Evolutionary conservation across 2,888 invertebrate species (phyloP).

Genomic region (Resseliella maxima): DNA sequence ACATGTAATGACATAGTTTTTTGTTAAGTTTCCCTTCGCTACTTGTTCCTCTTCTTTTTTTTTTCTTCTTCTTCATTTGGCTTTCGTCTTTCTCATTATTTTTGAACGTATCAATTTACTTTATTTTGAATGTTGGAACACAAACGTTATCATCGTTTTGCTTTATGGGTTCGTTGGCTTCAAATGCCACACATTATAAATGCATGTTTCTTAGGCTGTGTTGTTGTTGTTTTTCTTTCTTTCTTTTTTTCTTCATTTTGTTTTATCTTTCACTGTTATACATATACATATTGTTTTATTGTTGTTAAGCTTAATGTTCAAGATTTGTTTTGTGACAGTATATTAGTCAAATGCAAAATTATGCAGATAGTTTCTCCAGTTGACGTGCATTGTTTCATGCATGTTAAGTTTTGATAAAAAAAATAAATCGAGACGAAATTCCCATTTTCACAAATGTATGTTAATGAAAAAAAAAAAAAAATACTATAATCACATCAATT

Average conservation of each 20-base stretch:
- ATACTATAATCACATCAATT: too few species aligned
- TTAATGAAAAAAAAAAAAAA: too few species aligned
- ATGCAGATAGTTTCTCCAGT: neutral
- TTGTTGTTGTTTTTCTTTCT: neutral
- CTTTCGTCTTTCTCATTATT: neutral
- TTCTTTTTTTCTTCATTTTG: neutral
- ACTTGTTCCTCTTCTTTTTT: neutral
- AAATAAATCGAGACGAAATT: neutral
- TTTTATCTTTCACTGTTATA: neutral
- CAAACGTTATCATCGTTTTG: neutral
- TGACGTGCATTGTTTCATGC: too few species aligned
- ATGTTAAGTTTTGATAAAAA: too few species aligned
- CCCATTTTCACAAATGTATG: too few species aligned
- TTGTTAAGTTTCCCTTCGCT: neutral
- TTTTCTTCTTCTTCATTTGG: neutral
- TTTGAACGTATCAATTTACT: conserved; percentile 36
- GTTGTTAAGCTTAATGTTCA: neutral
- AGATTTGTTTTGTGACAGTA: neutral
- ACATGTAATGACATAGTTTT: conserved; percentile 12
- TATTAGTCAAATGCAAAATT: neutral
- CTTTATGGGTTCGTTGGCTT: conserved; percentile 27
- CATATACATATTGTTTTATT: neutral
- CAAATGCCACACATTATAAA: neutral
- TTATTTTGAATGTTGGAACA: conserved; percentile 7
- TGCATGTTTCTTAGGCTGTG: neutral